Percentiles rank a stretch among this genome's conserved stretches.
Conservation (phyloP, 2,113 vertebrate species). For the Etheostoma cragini region DNA sequence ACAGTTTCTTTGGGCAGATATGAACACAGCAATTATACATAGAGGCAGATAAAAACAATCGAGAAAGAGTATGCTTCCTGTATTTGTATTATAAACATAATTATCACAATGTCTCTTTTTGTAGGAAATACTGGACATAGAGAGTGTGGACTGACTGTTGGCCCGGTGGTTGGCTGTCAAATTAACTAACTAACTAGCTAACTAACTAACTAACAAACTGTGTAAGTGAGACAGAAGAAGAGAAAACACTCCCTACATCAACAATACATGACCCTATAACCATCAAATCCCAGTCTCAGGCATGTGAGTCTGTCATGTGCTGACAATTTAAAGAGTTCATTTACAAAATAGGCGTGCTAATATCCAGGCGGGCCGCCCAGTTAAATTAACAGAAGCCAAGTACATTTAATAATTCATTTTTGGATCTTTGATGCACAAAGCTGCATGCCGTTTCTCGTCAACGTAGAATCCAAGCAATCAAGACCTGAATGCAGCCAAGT, state of each 20-base stretch:
- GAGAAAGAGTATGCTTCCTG: background rate
- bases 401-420: conserved; percentile 4
- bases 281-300: background rate
- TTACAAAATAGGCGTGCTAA: conserved; percentile 17
- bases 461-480: conserved; percentile 8
- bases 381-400: conserved; percentile 43
- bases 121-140: background rate
- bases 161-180: background rate
- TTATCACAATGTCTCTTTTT: background rate
- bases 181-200: no score
- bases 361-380: conserved; percentile 41
- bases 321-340: conserved; percentile 44
- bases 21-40: background rate
- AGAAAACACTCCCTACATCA: background rate
- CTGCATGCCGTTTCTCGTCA: conserved; percentile 7
- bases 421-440: conserved; percentile 10
- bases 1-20: background rate
- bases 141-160: background rate
- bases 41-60: no score
- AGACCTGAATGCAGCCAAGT: conserved; percentile 21
- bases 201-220: no score
- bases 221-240: background rate
- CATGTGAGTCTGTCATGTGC: conserved; percentile 15
- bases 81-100: background rate
- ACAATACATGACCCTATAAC: conserved; percentile 2